Base-by-base conservation (phyloP, 2,888 invertebrate genomes). In the Vanessa cardui region DNA sequence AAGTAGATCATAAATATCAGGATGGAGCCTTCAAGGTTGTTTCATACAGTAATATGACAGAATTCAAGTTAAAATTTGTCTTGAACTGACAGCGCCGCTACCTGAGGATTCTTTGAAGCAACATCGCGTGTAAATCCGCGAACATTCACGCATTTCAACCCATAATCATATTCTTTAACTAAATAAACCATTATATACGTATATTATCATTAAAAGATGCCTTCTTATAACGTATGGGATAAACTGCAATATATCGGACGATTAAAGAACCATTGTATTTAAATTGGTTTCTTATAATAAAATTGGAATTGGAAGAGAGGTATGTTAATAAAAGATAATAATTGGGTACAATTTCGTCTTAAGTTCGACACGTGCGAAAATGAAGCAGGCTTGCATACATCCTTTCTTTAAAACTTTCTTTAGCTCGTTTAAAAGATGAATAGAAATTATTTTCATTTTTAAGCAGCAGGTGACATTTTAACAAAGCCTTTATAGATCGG, bases 21-120 rank as follows among this genome's bases (percentile, higher is more conserved):
- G 44, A 6, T 26, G 20, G n/a, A 6, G 39, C 5, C 15, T 66
- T 61, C 33, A 45, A 50, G 44, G 58, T 39, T 52, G n/a, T 66
- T 61, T 54, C 6, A 62, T 50, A 7, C 50, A 49, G 26, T 59
- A 62, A 58, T 49, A 70, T 58, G 61, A 64, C 47, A 67, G 45
- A 68, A 66, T 60, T 67, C 64, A 63, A 20, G 46, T 61, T 66
- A 64, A 44, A 60, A 62, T 58, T 56, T 60, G 56, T 62, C 44
- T 66, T 58, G 46, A 46, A 64, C 46, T 70, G 68, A 62, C 60
- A 64, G 70, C 70, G 64, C 58, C 65, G 65, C 82, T 89, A 89
- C 87, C 89, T 88, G 89, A 81, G 83, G 80, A 84, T 87, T 88
- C 88, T 81, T 79, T 89, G 90, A 89, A 89, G 82, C 83, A 78